A percentile compares a stretch with the other conserved stretches of the same genome.
phyloP scores from a whole-genome alignment of 2,113 vertebrate genomes.

The Zosterops japonicus region DNA sequence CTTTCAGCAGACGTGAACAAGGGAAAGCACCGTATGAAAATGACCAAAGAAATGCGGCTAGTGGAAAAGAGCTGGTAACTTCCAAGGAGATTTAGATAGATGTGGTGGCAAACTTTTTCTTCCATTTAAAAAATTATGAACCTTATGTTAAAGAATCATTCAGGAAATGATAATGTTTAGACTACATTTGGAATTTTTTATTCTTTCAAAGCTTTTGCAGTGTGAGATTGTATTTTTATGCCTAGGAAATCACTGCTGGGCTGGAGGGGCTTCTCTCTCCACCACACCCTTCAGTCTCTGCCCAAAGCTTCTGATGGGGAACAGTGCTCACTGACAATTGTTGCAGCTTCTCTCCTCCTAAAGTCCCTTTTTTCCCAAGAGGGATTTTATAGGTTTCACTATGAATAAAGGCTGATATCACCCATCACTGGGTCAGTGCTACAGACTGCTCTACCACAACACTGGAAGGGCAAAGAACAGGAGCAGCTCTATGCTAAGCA shows the following conservation, averaged over 20 bases:
- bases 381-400: not conserved
- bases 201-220: not conserved
- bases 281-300: not conserved
- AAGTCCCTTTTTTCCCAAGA: not conserved
- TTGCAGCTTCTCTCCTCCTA: not conserved
- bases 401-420: not conserved
- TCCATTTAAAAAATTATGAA: not conserved
- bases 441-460: not conserved
- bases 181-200: not conserved
- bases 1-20: not conserved
- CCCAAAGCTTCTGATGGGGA: not conserved
- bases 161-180: not conserved
- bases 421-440: not conserved
- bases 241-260: not conserved
- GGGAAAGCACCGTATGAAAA: not conserved
- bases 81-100: not conserved
- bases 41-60: not conserved
- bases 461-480: not conserved
- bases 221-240: not conserved
- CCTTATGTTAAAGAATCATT: not conserved
- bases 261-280: not conserved
- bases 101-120: not conserved
- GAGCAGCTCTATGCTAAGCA: not conserved
- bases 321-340: not conserved
- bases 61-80: not conserved